A percentile compares a stretch with the other conserved stretches of the same genome.
phyloP scores from a whole-genome alignment of 2,113 vertebrate genomes.

The Indicator indicator region DNA sequence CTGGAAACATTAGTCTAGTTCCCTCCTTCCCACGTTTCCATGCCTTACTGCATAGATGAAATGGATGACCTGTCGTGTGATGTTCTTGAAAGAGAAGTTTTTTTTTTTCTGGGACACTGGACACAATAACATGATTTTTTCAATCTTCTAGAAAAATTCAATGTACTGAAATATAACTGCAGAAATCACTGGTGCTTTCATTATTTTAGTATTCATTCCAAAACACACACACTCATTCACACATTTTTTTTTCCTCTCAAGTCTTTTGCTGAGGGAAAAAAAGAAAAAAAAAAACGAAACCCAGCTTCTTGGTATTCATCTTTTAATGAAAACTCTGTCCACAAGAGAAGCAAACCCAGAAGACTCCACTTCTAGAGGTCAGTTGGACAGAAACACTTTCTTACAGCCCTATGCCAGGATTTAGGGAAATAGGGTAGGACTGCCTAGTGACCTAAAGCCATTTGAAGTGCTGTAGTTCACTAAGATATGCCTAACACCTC shows the following conservation, averaged over 20 bases:
- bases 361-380: fast-evolving
- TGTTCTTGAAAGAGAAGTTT: not conserved
- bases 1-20: not conserved
- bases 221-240: too few species aligned
- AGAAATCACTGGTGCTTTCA: not conserved
- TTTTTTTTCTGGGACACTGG: not conserved
- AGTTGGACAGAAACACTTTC: not conserved
- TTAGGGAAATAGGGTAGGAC: not conserved
- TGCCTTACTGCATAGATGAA: not conserved
- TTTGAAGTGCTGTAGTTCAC: not conserved
- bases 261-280: not conserved
- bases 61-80: not conserved
- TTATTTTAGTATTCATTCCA: not conserved
- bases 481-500: not conserved
- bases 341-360: not conserved
- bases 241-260: not conserved
- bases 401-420: not conserved
- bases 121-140: not conserved
- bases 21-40: not conserved
- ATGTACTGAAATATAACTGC: not conserved
- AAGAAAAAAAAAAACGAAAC: not conserved
- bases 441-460: not conserved
- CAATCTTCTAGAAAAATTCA: not conserved
- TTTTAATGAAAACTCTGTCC: not conserved
- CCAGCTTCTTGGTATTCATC: not conserved